Conservation (phyloP, 2,888 invertebrate species). For the Hypsopygia costalis region DNA sequence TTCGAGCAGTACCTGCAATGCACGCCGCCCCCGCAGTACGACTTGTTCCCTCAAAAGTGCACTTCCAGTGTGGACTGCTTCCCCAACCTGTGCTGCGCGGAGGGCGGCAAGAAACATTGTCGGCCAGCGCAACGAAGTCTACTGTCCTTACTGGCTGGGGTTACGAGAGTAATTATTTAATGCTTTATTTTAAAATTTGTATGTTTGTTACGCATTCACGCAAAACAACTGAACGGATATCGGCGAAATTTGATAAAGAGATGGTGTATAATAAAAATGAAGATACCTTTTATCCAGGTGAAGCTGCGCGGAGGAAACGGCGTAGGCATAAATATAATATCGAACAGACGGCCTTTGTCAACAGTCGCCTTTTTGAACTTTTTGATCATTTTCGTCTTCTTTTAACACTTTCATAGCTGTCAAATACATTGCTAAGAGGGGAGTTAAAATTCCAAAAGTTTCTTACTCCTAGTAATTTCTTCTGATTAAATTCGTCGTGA, state of each 20-base stretch:
- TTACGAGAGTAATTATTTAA: conserved; percentile 71
- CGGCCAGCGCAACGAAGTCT: conserved; percentile 87
- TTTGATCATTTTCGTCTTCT: no score
- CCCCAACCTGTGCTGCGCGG: conserved; percentile 90
- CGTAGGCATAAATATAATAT: no score
- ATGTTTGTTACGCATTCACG: no score
- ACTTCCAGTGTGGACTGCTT: conserved; percentile 87
- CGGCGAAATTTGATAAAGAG: background rate
- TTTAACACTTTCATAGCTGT: no score
- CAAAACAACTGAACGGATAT: no score
- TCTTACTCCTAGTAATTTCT: no score
- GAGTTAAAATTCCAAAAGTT: no score
- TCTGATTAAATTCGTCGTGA: no score
- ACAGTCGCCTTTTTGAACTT: no score
- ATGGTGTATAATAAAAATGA: background rate
- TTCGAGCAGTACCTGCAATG: conserved; percentile 86
- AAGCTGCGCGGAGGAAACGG: no score
- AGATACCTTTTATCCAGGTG: background rate
- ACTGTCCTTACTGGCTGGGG: conserved; percentile 82
- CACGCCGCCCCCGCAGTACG: conserved; percentile 84
- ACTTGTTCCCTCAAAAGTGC: conserved; percentile 86
- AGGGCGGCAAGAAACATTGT: conserved; percentile 85
- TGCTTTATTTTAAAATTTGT: background rate
- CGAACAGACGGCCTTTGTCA: no score
- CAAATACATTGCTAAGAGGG: no score